Percentiles rank a stretch among this genome's conserved stretches.
phyloP scores from a whole-genome alignment of 23 tunicate genomes.

The Phallusia fumigata region DNA sequence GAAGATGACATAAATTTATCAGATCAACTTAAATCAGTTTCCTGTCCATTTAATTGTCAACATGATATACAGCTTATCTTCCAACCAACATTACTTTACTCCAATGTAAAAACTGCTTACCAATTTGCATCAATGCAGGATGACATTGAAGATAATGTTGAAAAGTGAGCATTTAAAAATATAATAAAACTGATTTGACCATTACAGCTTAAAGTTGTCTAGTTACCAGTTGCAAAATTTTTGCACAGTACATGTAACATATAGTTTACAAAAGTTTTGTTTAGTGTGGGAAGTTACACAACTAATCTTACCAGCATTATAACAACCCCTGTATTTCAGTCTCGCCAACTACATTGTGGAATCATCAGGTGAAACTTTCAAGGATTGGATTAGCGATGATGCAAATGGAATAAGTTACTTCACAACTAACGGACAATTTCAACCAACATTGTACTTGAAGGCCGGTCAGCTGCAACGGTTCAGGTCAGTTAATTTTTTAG shows the following conservation, averaged over 20 bases:
- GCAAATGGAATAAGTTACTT: conserved; percentile 23
- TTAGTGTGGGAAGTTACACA: too few relatives aligned
- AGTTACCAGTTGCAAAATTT: too few relatives aligned
- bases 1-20: background rate
- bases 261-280: too few relatives aligned
- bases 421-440: conserved; percentile 77
- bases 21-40: background rate
- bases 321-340: conserved; percentile 14
- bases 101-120: background rate
- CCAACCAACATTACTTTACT: conserved; percentile 31
- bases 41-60: conserved; percentile 35
- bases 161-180: background rate
- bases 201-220: too few relatives aligned
- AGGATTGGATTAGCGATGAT: conserved; percentile 31
- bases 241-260: too few relatives aligned
- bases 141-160: conserved; percentile 33
- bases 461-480: conserved; percentile 55
- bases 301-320: too few relatives aligned
- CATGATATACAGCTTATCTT: conserved; percentile 35
- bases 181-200: too few relatives aligned
- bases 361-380: conserved; percentile 16
- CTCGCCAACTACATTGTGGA: background rate
- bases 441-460: conserved; percentile 26
- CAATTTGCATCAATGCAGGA: conserved; percentile 47
- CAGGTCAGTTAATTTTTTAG: conserved; percentile 29